Base-by-base conservation (phyloP, 2,888 invertebrate genomes). In the Entomobrya proxima region DNA sequence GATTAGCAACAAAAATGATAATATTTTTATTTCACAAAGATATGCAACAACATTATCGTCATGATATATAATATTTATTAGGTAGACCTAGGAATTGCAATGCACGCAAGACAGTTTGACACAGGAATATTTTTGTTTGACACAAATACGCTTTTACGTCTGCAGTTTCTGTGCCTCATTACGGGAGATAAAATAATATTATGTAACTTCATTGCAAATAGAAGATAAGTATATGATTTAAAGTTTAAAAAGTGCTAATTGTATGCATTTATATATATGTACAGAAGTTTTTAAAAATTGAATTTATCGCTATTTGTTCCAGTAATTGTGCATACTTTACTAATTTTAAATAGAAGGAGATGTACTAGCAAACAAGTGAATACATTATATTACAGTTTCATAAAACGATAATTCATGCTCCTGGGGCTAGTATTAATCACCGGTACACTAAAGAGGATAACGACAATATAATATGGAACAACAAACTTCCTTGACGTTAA, bases 401-500 rank as follows among this genome's bases (percentile, higher is more conserved):
- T 74, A 52, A 74, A 74, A 74, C 18, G 50, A 37, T 18, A 67
- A 37, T 67, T 0, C 18, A 35, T 64, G 64, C 21, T 15, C 37
- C 4, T 1, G n/a, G n/a, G 52, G n/a, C n/a, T 21, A 52, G 18
- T 52, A 21, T 9, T 18, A 18, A 52, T 18, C 21, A 18, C n/a
- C 9, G 9, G 21, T 52, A 52, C 21, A 52, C 21, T 61, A 18
- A 21, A 32, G 35, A 15, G 37, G 40, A 40, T 21, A 64, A n/a
- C 37, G 64, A 64, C 18, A n/a, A 64, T 64, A 61, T 37, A 55
- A 84, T 77, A 78, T 84, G 78, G 77, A 84, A 78, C 77, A 84
- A 84, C 77, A 72, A 84, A 84, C 77, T 84, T 84, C 84, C 84
- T 84, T 84, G 77, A 84, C 80, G 72, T n/a, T 47, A 50, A 6